Evolutionary conservation across 2,797 vertebrate genomes (phyloP), one percentile per base, ranked within the genome.

Genomic region (Gobio occitaniae): DNA sequence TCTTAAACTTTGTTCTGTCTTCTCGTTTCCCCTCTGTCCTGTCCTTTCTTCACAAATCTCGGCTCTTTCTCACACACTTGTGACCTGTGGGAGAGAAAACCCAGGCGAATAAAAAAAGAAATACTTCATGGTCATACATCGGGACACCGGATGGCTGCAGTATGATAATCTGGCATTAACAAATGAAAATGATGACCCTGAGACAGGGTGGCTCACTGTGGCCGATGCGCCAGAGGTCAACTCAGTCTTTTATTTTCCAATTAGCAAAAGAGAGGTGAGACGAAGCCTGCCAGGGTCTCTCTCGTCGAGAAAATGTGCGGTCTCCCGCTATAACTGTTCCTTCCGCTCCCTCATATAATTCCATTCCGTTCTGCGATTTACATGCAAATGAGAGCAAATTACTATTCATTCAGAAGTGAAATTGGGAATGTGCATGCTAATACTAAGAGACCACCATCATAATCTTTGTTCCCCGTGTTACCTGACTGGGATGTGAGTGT

Each of bases 301-400:
- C 10, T 48, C 13, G 3, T 25, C 4, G 56, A 72, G 76, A 80
- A 80, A 85, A 80, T 80, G 44, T 81, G 66, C 1, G 2, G 50
- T 25, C 75, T 47, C 54, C 50, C 8, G 44, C 71, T 84, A 38
- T 76, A 81, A 65, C 61, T 78, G 52, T 77, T 82, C 41, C 36
- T 85, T 79, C 80, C 80, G 75, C 54, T 29, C 41, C 4, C 63
- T 86, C 80, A 79, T 78, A 72, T 88, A 88, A 89, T 85, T 85
- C 79, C 80, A 87, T 83, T 85, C 78, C 56, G 77, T 85, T 87
- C 70, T 70, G 86, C 77, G 86, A 93, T 92, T 92, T 90, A 89
- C 86, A 92, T 92, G 90, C 89, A 90, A 91, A 92, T 92, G 77
- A 90, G 84, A 90, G 84, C 72, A 81, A 89, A 88, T 89, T 63